Conservation (phyloP, 2,113 vertebrate species). For the Dasypus novemcinctus region DNA sequence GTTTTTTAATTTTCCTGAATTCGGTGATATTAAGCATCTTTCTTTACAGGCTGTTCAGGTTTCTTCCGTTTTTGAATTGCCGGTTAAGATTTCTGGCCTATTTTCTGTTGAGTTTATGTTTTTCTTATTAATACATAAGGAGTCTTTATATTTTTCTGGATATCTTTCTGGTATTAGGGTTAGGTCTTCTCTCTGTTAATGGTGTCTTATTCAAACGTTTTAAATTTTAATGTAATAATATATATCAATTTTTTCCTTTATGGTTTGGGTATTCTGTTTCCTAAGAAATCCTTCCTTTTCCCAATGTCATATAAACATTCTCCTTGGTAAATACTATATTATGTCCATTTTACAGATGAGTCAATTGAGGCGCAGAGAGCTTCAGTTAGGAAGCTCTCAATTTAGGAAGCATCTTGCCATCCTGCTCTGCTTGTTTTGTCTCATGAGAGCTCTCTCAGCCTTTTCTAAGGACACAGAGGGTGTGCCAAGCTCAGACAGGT, state of each 20-base stretch:
- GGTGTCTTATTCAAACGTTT: neutral
- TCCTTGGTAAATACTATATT: neutral
- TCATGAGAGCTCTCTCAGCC: neutral
- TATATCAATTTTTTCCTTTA: neutral
- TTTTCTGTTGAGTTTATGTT: neutral
- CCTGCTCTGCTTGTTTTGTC: neutral
- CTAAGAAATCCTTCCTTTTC: neutral
- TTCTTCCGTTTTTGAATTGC: neutral
- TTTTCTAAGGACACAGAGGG: neutral
- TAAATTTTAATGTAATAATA: neutral
- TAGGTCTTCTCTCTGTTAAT: neutral
- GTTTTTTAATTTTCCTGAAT: slow-evolving; percentile 2
- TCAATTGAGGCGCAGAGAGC: neutral
- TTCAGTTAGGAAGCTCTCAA: too few relatives aligned
- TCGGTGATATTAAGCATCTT: neutral
- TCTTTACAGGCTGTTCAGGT: neutral
- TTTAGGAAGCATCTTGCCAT: neutral
- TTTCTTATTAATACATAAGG: neutral
- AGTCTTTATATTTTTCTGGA: neutral
- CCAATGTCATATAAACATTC: neutral
- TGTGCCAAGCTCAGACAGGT: neutral
- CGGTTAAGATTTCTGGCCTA: neutral
- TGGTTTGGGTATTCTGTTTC: neutral
- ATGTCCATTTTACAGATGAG: neutral
- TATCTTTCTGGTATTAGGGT: neutral